A percentile compares a stretch with the other conserved stretches of the same genome.
Conservation (phyloP, 2,888 invertebrate species). For the Kuschelorhynchus macadamiae region DNA sequence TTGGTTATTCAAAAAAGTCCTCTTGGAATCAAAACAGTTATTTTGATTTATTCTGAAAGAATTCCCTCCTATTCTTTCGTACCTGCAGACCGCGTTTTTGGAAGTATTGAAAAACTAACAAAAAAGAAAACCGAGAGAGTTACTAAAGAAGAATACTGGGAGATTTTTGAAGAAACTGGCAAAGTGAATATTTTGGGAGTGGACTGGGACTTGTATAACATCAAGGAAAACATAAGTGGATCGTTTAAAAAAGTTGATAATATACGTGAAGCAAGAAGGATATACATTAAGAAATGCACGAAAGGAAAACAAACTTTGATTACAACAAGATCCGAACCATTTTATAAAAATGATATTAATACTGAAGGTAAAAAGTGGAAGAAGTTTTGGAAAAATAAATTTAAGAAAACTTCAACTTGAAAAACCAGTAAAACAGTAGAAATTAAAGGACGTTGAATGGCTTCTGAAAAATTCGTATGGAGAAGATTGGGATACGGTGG, state of each 20-base stretch:
- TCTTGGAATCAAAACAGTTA: background rate
- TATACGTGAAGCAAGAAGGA: background rate
- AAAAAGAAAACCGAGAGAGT: background rate
- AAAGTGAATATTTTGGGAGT: conserved; percentile 2
- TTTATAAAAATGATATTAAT: too few species aligned
- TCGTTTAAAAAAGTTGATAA: conserved; percentile 1
- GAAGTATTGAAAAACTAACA: background rate
- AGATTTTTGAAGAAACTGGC: background rate
- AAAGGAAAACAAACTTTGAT: too few species aligned
- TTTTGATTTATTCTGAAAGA: conserved; percentile 1
- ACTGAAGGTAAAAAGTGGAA: too few species aligned
- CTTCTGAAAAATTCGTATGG: too few species aligned
- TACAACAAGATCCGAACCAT: too few species aligned
- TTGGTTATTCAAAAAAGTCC: conserved; percentile 6
- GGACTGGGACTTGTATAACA: conserved; percentile 7
- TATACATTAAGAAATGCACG: too few species aligned
- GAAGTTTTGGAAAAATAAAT: too few species aligned
- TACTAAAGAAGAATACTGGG: conserved; percentile 5
- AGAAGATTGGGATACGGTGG: too few species aligned
- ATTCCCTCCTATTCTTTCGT: background rate
- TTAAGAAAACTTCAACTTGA: too few species aligned
- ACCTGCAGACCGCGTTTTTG: conserved; percentile 8
- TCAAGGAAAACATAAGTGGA: too few species aligned
- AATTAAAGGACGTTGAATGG: too few species aligned
- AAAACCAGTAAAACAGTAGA: too few species aligned